Conservation (phyloP, 2,797 vertebrate species). For the Pseudochirops cupreus region DNA sequence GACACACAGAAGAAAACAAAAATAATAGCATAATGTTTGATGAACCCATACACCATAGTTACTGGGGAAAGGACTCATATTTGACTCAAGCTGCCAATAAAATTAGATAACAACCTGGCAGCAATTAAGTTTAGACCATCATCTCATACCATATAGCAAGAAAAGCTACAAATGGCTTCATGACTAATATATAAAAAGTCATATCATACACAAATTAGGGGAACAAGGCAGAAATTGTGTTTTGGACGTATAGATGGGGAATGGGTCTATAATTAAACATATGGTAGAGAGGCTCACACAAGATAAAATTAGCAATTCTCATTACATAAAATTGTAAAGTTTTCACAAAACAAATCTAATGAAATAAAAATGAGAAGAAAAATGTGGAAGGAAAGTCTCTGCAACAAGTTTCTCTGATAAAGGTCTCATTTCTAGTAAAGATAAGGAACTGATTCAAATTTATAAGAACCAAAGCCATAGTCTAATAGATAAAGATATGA, state of each 20-base stretch:
- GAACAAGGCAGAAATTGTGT: neutral
- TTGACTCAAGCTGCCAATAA: neutral
- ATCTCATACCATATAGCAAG: neutral
- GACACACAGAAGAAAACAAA: neutral
- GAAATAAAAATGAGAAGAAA: neutral
- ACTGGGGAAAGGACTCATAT: neutral
- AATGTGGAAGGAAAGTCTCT: neutral
- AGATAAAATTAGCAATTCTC: neutral
- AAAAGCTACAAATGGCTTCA: neutral
- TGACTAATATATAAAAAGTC: neutral
- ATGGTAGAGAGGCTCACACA: neutral
- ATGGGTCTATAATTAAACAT: neutral
- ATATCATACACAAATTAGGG: neutral
- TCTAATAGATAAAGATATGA: neutral
- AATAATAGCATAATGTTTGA: neutral
- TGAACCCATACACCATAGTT: neutral
- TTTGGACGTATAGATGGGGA: neutral
- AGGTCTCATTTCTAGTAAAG: neutral
- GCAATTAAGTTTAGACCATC: neutral
- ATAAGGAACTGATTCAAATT: neutral
- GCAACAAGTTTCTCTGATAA: neutral
- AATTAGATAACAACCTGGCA: neutral
- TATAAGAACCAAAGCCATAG: neutral
- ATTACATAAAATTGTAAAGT: neutral
- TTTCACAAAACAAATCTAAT: neutral